phyloP scores from a whole-genome alignment of 1,140 invertebrate genomes.

The Heliothis virescens region DNA sequence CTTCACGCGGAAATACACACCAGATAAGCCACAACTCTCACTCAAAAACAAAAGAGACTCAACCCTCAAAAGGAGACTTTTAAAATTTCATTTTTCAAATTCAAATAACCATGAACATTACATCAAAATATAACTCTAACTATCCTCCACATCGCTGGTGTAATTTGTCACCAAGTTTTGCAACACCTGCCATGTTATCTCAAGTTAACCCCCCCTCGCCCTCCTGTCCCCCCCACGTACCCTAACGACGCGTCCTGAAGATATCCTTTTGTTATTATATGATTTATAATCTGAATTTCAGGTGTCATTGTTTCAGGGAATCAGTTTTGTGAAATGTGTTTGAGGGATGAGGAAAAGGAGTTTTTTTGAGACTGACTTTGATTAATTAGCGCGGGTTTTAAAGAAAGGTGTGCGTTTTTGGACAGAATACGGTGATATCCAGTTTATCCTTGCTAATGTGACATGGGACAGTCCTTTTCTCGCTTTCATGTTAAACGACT shows the following conservation, averaged over 20 bases:
- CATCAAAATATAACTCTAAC: constrained; percentile 14
- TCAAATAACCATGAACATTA: constrained; percentile 13
- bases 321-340: constrained; percentile 12
- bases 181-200: constrained; percentile 55
- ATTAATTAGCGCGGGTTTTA: not conserved
- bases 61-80: too few species aligned
- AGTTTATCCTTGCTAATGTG: too few species aligned
- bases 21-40: too few species aligned
- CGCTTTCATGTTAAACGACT: too few species aligned
- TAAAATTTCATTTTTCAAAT: not conserved
- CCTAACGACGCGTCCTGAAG: constrained; percentile 34
- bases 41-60: too few species aligned
- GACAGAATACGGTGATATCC: too few species aligned
- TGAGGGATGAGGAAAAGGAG: not conserved
- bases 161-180: constrained; percentile 52
- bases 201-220: constrained; percentile 26
- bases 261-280: constrained; percentile 27
- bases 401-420: too few species aligned
- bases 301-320: constrained; percentile 6
- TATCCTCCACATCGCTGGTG: constrained; percentile 10
- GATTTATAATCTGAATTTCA: constrained; percentile 36
- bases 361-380: not conserved
- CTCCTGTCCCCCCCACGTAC: not conserved
- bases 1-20: too few species aligned
- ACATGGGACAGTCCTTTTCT: too few species aligned